Base-by-base conservation (phyloP, 1,140 invertebrate genomes). In the Drosophila paulistorum region DNA sequence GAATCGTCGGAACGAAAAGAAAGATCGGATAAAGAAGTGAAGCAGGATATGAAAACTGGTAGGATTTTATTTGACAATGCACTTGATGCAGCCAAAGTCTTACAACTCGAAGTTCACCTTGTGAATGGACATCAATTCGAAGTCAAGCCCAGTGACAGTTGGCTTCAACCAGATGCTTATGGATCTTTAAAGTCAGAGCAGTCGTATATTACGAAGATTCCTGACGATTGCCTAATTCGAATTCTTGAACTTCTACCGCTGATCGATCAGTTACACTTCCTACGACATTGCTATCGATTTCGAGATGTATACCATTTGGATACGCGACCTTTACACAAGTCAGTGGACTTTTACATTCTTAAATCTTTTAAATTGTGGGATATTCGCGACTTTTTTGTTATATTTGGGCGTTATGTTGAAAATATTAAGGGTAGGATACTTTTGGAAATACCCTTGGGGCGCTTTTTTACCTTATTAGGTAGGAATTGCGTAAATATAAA, bases 141-240 rank as follows among this genome's bases (percentile, higher is more conserved):
- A 11, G 73, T 76, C 1, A 37, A 58, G 14, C 69, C 89, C 14
- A 74, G 78, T 14, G 63, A 85, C 23, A 90, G 89, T 42, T 90
- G 87, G 89, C 68, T 74, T 65, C 87, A 90, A 62, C 87, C 87
- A 1, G 64, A 74, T 2, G 85, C 74, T 4, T 61, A 66, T 39
- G 59, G 33, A 1, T 11, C 37, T 13, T 30, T 6, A 30, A 6
- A 30, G 6, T 39, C 11, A 39, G 10, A 9, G 9, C 33, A 23
- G 45, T 30, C 17, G 0, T 14, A 26, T 5, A 41, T 9, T 17
- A 55, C 6, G 11, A 10, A 7, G 20, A 67, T n/a, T 23, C 33
- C 1, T 68, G 79, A 13, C 41, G 84, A 30, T 59, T 7, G 0
- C 5, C n/a, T 45, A 14, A 7, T 45, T n/a, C 37, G 3, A 13